Conservation (phyloP, 2,797 vertebrate genomes). For the Enteromius afrohamiltoni region DNA sequence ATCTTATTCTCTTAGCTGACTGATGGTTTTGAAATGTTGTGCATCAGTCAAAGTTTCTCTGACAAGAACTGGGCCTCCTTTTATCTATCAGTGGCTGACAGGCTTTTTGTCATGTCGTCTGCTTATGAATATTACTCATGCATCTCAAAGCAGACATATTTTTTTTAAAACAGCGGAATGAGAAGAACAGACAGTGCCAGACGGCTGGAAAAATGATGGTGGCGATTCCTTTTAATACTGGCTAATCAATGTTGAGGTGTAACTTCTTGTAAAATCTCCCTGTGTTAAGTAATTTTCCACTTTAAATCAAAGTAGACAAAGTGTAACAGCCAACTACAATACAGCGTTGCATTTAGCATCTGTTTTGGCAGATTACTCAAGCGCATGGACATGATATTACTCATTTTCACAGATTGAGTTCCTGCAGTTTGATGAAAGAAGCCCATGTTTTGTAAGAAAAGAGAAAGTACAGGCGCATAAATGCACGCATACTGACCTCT, state of each 20-base stretch:
- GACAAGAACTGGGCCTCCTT: constrained; percentile 6
- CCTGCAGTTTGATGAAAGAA: constrained; percentile 9
- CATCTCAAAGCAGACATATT: constrained; percentile 12
- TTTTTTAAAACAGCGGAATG: neutral
- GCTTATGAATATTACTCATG: constrained; percentile 28
- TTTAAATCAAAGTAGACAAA: constrained; percentile 30
- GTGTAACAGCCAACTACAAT: constrained; percentile 26
- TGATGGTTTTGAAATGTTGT: neutral
- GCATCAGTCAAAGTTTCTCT: constrained; percentile 3
- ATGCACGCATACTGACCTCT: neutral
- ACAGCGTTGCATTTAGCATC: neutral
- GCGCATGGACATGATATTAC: neutral
- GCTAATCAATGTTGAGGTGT: neutral
- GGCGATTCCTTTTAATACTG: constrained; percentile 25
- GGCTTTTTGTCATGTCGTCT: neutral
- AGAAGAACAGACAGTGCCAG: neutral
- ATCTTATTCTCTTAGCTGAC: constrained; percentile 23
- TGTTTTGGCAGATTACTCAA: constrained; percentile 10
- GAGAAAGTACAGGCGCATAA: constrained; percentile 4
- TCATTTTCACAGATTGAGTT: neutral
- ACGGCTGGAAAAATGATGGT: constrained; percentile 20
- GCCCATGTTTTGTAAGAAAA: neutral
- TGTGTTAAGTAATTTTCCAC: neutral
- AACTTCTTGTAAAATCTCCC: constrained; percentile 7
- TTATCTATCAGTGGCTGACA: constrained; percentile 30